Evolutionary conservation across 1,140 invertebrate species (phyloP).

Genomic region (Cotesia glomerata): DNA sequence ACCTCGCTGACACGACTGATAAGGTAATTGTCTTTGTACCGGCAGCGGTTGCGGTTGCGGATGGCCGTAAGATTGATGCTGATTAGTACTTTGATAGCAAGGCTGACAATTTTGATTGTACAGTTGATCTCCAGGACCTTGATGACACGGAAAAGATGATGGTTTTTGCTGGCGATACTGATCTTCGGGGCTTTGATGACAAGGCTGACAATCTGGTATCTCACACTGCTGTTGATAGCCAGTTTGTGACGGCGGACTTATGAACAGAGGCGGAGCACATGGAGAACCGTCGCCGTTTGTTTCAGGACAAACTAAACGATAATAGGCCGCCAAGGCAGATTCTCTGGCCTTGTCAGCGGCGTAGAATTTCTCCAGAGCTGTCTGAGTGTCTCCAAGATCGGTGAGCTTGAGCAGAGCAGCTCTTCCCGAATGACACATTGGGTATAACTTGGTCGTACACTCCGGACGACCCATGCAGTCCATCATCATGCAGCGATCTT

Average conservation of each 20-base stretch:
- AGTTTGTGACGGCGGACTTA: conserved; percentile 9
- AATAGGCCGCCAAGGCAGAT: conserved; percentile 47
- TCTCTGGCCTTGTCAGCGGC: conserved; percentile 46
- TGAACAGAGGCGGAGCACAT: not conserved
- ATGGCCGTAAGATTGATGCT: too few relatives aligned
- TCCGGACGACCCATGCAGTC: conserved; percentile 73
- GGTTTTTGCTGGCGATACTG: too few relatives aligned
- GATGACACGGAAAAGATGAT: too few relatives aligned
- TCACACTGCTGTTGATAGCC: not conserved
- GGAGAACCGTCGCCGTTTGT: conserved; percentile 3
- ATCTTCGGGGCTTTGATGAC: not conserved
- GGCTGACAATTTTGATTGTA: too few relatives aligned
- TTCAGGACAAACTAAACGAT: conserved; percentile 41
- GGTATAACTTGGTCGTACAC: conserved; percentile 72
- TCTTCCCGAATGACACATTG: conserved; percentile 70
- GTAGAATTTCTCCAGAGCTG: conserved; percentile 48
- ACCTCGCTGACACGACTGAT: too few relatives aligned
- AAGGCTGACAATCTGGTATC: conserved; percentile 19
- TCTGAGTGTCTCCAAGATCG: conserved; percentile 45
- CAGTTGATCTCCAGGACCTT: too few relatives aligned
- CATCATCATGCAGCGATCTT: conserved; percentile 74
- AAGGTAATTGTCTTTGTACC: too few relatives aligned
- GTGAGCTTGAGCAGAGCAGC: conserved; percentile 51
- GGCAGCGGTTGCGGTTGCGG: too few relatives aligned
- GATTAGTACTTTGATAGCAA: too few relatives aligned